Conservation (phyloP, 2,888 invertebrate species). For the Lithosia quadra region DNA sequence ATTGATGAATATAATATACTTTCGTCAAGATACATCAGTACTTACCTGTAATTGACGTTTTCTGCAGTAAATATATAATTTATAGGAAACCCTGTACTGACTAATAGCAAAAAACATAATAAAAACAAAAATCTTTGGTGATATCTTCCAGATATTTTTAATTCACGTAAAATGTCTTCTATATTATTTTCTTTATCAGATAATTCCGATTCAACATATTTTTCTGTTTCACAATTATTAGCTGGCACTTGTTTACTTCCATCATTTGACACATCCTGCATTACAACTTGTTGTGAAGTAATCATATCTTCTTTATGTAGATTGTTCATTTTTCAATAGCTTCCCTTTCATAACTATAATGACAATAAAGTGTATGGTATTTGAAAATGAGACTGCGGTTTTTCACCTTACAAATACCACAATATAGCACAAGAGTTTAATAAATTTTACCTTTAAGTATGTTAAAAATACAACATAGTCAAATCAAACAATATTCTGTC, state of each 20-base stretch:
- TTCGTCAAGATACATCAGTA: not conserved
- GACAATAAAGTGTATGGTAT: not conserved
- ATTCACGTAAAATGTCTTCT: constrained; percentile 40
- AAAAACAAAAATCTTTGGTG: constrained; percentile 39
- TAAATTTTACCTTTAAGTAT: too few species aligned
- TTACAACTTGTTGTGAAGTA: not conserved
- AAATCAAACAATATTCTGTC: not conserved
- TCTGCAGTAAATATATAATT: constrained; percentile 49
- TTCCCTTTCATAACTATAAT: too few species aligned
- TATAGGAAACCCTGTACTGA: constrained; percentile 29
- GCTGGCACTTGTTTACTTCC: not conserved
- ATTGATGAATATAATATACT: not conserved
- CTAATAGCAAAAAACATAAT: constrained; percentile 27
- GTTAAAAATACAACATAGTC: not conserved
- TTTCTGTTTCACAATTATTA: not conserved
- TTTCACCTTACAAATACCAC: not conserved
- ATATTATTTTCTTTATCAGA: constrained; percentile 21
- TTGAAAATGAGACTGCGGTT: not conserved
- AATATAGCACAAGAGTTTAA: too few species aligned
- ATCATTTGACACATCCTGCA: not conserved
- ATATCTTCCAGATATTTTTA: constrained; percentile 44
- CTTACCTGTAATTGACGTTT: constrained; percentile 40
- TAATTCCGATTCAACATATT: not conserved
- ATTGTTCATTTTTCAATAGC: not conserved
- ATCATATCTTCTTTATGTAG: not conserved